Evolutionary conservation across 2,888 invertebrate species (phyloP), one percentile per base, ranked within the genome.

Genomic region (Acronicta leporina): DNA sequence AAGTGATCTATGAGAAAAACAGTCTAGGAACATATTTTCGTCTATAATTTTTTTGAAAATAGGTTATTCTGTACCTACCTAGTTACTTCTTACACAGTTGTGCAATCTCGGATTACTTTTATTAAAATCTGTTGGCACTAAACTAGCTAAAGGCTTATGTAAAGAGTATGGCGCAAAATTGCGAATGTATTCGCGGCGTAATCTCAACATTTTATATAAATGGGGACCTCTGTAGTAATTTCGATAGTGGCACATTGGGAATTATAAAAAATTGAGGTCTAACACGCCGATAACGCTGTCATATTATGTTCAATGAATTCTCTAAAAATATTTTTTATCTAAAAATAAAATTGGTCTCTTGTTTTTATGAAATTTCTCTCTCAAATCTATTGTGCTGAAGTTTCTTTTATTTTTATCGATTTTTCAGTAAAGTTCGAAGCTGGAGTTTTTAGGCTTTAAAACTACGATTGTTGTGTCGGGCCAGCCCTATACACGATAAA

Each of bases 61-160:
- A 20, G 2, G 20, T 20, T 3, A 20, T 20, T 20, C 2, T 20
- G 20, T 20, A 20, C 20, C 20, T 20, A 20, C 7, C 7, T 7
- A 27, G 27, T 30, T 33, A 33, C 33, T 11, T 11, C 9, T 11
- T 11, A 10, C 15, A 41, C 25, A 35, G 30, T 45, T 30, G 11
- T 42, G 20, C 20, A 14, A 60, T 20, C 14, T 30, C 20, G 33
- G 35, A 52, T 61, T 43, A 42, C 66, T 47, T 60, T 61, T 71
- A 72, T 45, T 71, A 45, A 52, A 72, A 46, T 38, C 25, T 54
- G 53, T 55, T 55, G 55, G 46, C 61, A 52, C 45, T 55, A 56
- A 71, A 55, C 67, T 30, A 15, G 20, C 41, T 68, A 30, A 58
- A 53, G 52, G 55, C 48, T 71, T 67, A 66, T 38, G 35, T 49